Conservation (phyloP, 2,888 invertebrate species). For the Pachydiplax longipennis region DNA sequence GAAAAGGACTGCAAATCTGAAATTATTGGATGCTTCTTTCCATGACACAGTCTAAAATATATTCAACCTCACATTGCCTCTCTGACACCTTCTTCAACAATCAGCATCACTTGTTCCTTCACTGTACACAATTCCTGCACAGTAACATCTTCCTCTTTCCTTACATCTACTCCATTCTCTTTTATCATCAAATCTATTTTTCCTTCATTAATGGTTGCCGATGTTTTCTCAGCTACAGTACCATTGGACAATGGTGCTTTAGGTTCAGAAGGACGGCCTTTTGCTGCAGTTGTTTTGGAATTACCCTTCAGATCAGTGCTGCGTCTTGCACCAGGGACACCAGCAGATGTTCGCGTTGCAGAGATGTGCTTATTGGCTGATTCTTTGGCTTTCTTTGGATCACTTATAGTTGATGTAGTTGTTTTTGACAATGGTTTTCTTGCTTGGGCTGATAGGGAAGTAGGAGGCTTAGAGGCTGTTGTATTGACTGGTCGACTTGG, state of each 20-base stretch:
- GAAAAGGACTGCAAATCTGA: neutral
- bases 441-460: conserved; percentile 51
- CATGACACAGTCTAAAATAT: neutral
- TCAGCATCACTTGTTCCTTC: conserved; percentile 21
- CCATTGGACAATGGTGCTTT: neutral
- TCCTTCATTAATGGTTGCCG: neutral
- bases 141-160: neutral
- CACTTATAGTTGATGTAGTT: conserved; percentile 48
- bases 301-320: neutral
- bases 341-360: conserved; percentile 61
- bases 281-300: neutral
- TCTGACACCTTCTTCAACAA: neutral
- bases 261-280: neutral
- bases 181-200: neutral
- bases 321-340: neutral
- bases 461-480: conserved; percentile 48
- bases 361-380: conserved; percentile 74
- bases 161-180: neutral
- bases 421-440: conserved; percentile 47
- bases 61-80: conserved; percentile 25
- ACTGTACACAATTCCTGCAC: neutral
- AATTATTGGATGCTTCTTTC: neutral
- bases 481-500: conserved; percentile 52
- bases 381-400: conserved; percentile 71
- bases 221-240: neutral